A percentile compares a stretch with the other conserved stretches of the same genome.
phyloP scores from a whole-genome alignment of 2,113 vertebrate species.

The Excalfactoria chinensis region DNA sequence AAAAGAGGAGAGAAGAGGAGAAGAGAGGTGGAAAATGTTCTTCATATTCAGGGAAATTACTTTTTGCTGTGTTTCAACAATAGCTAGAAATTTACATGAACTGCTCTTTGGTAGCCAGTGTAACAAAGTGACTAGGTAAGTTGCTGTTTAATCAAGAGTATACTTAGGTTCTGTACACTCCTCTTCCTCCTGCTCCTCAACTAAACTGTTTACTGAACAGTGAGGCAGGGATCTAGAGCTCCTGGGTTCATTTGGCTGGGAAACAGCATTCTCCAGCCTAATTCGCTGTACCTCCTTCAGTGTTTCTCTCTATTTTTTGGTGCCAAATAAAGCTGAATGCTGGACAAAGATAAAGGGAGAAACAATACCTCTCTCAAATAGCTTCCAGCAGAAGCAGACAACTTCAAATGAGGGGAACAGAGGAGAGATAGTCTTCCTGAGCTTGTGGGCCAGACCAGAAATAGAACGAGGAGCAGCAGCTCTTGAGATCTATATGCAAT shows the following conservation, averaged over 20 bases:
- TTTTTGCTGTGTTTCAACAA: neutral
- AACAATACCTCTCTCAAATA: constrained; percentile 7
- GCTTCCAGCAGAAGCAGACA: neutral
- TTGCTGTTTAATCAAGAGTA: neutral
- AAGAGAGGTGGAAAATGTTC: neutral
- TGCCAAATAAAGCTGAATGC: constrained; percentile 49
- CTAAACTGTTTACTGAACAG: neutral
- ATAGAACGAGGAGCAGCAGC: neutral
- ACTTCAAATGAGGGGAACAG: neutral
- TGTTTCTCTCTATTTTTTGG: neutral
- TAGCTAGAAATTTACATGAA: neutral
- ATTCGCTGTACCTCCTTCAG: neutral
- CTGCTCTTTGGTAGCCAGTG: neutral
- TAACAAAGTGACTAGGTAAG: neutral
- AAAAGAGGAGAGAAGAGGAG: too few species aligned
- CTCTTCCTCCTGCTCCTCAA: neutral
- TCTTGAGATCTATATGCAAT: neutral
- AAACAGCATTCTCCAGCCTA: neutral
- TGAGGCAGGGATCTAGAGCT: neutral
- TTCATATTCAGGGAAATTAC: neutral
- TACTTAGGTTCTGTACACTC: neutral
- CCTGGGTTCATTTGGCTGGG: neutral
- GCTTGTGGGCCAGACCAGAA: neutral
- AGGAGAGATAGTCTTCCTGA: neutral
- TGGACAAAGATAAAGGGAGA: constrained; percentile 45